phyloP scores from a whole-genome alignment of 1,140 invertebrate species.

The Phymastichus coffea region DNA sequence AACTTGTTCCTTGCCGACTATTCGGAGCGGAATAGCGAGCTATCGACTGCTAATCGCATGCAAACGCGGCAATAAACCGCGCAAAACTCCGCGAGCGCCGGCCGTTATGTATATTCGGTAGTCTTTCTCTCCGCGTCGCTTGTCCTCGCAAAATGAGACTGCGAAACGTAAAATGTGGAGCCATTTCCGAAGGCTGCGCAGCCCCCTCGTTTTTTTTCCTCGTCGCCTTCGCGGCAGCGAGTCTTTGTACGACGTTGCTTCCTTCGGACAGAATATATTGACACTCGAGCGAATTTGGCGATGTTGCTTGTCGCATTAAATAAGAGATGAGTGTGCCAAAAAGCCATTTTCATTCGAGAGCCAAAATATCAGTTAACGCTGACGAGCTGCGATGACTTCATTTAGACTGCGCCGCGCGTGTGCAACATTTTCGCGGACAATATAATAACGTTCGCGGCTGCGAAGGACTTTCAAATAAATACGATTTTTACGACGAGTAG shows the following conservation, averaged over 20 bases:
- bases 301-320: no score
- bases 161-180: slow-evolving; percentile 21
- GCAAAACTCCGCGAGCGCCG: not conserved
- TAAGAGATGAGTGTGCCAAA: no score
- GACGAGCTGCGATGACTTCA: no score
- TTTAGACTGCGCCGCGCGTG: no score
- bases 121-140: not conserved
- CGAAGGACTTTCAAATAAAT: no score
- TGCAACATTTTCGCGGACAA: no score
- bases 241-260: not conserved
- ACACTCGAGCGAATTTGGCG: no score
- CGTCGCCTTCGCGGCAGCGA: not conserved
- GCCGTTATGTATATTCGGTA: not conserved
- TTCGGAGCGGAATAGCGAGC: slow-evolving; percentile 7
- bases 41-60: slow-evolving; percentile 27
- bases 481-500: no score
- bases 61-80: slow-evolving; percentile 31
- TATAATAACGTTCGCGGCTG: no score
- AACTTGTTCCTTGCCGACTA: slow-evolving; percentile 1
- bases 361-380: no score
- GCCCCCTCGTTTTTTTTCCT: not conserved
- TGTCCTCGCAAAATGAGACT: not conserved
- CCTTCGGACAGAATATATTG: no score
- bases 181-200: slow-evolving; percentile 1
- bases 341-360: no score